These are phyloP conservation scores for Indri indri DNA, from an alignment of 2,113 vertebrate species.

Conservation along the genomic window DNA sequence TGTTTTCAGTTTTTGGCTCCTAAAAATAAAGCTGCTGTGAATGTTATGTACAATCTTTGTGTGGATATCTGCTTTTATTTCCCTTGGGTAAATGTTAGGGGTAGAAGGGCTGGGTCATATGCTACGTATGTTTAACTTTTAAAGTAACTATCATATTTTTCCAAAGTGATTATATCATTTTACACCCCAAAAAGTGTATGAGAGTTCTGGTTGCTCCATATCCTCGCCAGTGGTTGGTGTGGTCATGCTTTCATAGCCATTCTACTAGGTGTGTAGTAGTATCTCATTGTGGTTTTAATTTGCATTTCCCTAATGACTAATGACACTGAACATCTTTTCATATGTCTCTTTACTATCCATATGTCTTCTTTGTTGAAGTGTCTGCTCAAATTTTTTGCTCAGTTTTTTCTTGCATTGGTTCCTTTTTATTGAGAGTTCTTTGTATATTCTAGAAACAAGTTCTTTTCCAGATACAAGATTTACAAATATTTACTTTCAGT, in stretches of 20 bases:
- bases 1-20: neutral
- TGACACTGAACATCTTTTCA: neutral
- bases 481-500: neutral
- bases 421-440: neutral
- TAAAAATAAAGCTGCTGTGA: conserved; percentile 7
- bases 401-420: neutral
- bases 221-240: neutral
- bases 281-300: neutral
- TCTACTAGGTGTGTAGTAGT: neutral
- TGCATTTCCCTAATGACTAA: neutral
- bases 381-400: neutral
- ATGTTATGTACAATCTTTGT: neutral
- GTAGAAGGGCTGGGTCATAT: neutral
- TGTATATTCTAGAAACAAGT: neutral
- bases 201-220: neutral
- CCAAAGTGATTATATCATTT: neutral
- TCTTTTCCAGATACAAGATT: neutral
- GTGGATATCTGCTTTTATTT: neutral
- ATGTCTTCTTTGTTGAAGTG: neutral
- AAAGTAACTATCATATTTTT: neutral
- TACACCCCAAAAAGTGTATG: neutral
- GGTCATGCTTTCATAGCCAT: neutral
- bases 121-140: neutral
- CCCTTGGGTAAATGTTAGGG: neutral
- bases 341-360: neutral